These are phyloP conservation scores for Decapterus maruadsi DNA, from an alignment of 2,797 vertebrate genomes.

Conservation along the genomic window DNA sequence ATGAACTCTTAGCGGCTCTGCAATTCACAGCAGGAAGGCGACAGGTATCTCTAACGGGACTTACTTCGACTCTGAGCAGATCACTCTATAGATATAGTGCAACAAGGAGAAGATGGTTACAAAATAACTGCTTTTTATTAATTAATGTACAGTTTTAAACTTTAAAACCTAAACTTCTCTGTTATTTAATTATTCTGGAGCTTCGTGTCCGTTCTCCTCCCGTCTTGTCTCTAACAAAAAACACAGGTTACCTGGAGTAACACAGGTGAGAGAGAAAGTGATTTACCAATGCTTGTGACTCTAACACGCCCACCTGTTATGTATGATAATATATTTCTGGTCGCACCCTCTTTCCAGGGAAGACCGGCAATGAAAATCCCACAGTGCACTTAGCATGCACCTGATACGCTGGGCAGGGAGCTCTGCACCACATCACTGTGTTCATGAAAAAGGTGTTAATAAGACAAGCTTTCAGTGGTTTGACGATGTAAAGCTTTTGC, in stretches of 20 bases:
- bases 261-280: background rate
- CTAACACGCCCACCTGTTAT: background rate
- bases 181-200: background rate
- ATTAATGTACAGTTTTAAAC: background rate
- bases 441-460: background rate
- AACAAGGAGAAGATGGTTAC: background rate
- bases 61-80: background rate
- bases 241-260: no score
- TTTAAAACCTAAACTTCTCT: background rate
- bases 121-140: background rate
- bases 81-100: no score
- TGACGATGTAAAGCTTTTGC: background rate
- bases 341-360: background rate
- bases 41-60: background rate
- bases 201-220: background rate
- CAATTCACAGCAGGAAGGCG: background rate
- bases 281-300: background rate
- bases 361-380: background rate
- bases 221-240: no score
- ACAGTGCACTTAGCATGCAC: background rate
- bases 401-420: background rate
- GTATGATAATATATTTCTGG: background rate
- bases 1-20: background rate
- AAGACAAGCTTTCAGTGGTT: no score
- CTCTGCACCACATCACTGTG: background rate